Evolutionary conservation across 2,113 vertebrate genomes (phyloP).

Genomic region (Paralichthys olivaceus): DNA sequence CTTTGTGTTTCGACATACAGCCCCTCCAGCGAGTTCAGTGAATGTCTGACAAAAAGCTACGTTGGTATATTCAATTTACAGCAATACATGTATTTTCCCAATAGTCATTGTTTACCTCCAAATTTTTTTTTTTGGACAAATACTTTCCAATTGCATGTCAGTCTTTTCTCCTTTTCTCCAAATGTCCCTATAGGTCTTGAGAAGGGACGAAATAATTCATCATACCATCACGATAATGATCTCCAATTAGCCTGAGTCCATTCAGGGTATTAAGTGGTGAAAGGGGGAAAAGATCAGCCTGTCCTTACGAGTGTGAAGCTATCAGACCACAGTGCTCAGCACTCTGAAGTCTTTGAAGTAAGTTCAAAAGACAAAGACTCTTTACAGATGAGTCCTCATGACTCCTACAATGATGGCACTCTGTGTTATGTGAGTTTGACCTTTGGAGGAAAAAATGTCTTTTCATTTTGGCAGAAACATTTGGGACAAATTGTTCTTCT

Average conservation of each 20-base stretch:
- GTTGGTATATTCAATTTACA: neutral
- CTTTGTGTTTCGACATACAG: too few relatives aligned
- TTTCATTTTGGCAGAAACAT: conserved; percentile 35
- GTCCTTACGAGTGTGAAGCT: conserved; percentile 65
- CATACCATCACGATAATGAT: conserved; percentile 76
- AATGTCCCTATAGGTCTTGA: conserved; percentile 50
- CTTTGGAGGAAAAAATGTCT: conserved; percentile 43
- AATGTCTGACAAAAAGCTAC: neutral
- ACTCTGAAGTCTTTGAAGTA: conserved; percentile 66
- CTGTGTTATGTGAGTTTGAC: conserved; percentile 51
- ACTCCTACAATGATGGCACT: conserved; percentile 47
- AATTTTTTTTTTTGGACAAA: neutral
- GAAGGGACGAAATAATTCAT: conserved; percentile 70
- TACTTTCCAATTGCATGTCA: conserved; percentile 20
- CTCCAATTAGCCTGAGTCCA: conserved; percentile 79
- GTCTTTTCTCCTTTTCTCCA: conserved; percentile 26
- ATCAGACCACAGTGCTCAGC: conserved; percentile 63
- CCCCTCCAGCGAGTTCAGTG: neutral
- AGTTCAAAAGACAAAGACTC: conserved; percentile 70
- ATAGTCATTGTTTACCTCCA: conserved; percentile 1
- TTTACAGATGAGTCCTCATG: conserved; percentile 54
- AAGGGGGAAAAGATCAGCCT: conserved; percentile 70
- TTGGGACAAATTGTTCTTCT: conserved; percentile 29
- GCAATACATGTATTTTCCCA: neutral
- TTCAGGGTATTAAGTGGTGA: conserved; percentile 79